Conservation (phyloP, 2,113 vertebrate genomes). For the Prietella phreatophila region DNA sequence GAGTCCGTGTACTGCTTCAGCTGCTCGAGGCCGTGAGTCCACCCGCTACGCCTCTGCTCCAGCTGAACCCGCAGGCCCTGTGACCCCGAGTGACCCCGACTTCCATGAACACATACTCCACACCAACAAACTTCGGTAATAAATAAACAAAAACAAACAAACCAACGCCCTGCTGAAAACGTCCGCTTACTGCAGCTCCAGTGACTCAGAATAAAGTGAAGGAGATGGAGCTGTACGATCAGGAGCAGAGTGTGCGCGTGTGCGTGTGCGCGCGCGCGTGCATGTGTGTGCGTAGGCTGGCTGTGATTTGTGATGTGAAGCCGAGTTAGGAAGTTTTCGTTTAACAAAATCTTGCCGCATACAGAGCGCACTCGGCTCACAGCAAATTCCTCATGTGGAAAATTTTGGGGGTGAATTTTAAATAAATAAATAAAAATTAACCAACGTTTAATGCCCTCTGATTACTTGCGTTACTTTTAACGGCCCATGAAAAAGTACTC, state of each 20-base stretch:
- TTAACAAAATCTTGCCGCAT: neutral
- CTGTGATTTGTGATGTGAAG: slow-evolving; percentile 1
- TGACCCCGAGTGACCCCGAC: slow-evolving; percentile 3
- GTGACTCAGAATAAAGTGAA: neutral
- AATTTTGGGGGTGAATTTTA: too few relatives aligned
- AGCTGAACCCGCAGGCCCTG: slow-evolving; percentile 68
- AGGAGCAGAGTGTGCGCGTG: neutral
- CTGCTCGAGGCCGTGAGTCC: slow-evolving; percentile 73
- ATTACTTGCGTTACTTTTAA: neutral
- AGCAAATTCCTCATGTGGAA: too few relatives aligned
- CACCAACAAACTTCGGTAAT: too few relatives aligned
- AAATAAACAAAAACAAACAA: too few relatives aligned
- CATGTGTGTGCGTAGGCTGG: neutral
- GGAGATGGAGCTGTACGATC: neutral
- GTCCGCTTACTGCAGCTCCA: neutral
- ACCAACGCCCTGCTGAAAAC: neutral
- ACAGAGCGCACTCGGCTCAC: neutral
- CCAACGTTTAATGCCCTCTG: neutral
- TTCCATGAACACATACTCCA: neutral
- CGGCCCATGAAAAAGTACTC: too few relatives aligned
- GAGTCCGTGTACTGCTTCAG: slow-evolving; percentile 79
- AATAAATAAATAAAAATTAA: neutral
- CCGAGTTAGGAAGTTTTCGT: neutral
- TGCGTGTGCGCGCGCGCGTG: neutral
- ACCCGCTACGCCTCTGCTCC: slow-evolving; percentile 70